Base-by-base conservation (phyloP, 64 coral and sea anemone genomes). In the Pachyseris speciosa region DNA sequence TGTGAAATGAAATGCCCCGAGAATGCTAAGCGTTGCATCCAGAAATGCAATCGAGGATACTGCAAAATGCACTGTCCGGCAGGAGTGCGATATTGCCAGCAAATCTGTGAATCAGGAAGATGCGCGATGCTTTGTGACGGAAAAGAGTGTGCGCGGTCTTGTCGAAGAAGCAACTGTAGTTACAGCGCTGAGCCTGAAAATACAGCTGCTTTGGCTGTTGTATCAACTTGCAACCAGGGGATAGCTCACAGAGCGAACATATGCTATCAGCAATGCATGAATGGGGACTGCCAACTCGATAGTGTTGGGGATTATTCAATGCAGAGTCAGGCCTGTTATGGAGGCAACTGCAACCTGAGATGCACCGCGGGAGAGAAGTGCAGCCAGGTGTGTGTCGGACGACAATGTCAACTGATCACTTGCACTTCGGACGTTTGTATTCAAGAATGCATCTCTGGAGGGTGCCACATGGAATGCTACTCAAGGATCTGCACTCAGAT, bases 1-100 rank as follows among this genome's bases (percentile, higher is more conserved):
- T 96, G 94, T 43, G 86, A 73, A 26, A 96, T 96, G 94, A 96
- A 38, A 24, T 96, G 94, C 60, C 66, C 53, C 26, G 29, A 33
- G 13, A 83, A 69, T 39, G 78, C 74, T 29, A 60, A 92, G 30
- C 88, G 78, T 39, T 96, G 94, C 51, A 69, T 87, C 59, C 94
- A 96, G 69, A 87, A 92, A 43, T 96, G 94, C 27, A 75, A 50
- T 37, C 69, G 94, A 47, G 94, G 94, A 50, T 72, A 64, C 33
- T 96, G 94, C 61, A 84, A 74, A 22, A 96, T 96, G 94, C 45
- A 77, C 41, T 96, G 94, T 12, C 73, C 75, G 1, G n/a, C 73
- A 38, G 84, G 83, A 20, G 90, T 86, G 11, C 92, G 69, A 65
- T 80, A 75, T 16, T 96, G 94, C 48, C 78, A 96, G 26, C 94